Evolutionary conservation across 2,113 vertebrate species (phyloP).

Genomic region (Salvelinus alpinus): DNA sequence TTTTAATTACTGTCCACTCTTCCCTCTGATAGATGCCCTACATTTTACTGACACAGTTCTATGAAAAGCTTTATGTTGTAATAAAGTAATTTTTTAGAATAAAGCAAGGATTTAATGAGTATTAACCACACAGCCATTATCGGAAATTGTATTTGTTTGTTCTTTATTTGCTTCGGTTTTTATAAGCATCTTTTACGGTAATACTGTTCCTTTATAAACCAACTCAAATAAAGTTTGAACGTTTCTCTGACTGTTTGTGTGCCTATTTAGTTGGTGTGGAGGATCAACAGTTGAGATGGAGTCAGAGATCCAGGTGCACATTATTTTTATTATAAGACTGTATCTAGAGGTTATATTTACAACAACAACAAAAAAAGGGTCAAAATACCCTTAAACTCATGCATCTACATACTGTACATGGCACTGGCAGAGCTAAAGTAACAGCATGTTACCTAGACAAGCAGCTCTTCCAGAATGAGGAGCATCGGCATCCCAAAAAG

Average conservation of each 20-base stretch:
- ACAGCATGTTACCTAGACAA: no score
- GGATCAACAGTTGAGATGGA: background rate
- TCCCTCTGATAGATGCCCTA: constrained; percentile 15
- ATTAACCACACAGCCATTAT: constrained; percentile 51
- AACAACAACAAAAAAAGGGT: no score
- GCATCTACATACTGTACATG: no score
- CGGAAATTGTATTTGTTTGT: background rate
- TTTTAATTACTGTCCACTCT: constrained; percentile 10
- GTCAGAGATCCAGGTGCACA: background rate
- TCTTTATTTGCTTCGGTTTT: background rate
- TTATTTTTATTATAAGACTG: no score
- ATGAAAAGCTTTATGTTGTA: constrained; percentile 77
- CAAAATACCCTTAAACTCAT: no score
- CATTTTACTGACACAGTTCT: constrained; percentile 65
- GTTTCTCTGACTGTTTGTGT: background rate
- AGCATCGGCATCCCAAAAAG: no score
- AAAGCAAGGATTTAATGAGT: constrained; percentile 42
- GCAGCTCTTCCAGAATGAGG: no score
- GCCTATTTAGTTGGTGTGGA: no score
- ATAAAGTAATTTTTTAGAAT: constrained; percentile 74
- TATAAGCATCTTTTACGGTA: background rate
- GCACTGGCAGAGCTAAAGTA: no score
- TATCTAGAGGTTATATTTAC: no score
- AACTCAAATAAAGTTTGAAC: background rate
- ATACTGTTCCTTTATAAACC: background rate